These are phyloP conservation scores for Apostichopus parvimensis DNA, from an alignment of 35 echinoderm and acorn worm species.

Conservation along the genomic window DNA sequence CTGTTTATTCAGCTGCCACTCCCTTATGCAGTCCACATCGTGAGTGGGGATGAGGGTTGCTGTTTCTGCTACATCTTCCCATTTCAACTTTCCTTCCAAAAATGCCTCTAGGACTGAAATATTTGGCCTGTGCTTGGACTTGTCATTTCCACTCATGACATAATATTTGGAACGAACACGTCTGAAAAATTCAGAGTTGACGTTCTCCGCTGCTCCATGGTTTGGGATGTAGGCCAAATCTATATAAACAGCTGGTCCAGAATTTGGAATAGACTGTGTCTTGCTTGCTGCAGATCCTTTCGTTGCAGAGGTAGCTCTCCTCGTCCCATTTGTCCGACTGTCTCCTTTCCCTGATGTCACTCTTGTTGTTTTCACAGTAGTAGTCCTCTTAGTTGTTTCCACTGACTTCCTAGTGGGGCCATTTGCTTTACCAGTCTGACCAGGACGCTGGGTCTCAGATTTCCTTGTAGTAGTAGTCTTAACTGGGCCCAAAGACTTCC, in stretches of 20 bases:
- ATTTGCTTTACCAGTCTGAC: conserved; percentile 60
- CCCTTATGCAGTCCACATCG: conserved; percentile 69
- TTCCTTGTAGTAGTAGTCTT: conserved; percentile 59
- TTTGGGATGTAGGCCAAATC: conserved; percentile 95
- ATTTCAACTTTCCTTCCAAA: conserved; percentile 84
- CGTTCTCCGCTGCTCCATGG: conserved; percentile 84
- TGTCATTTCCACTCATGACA: conserved; percentile 92
- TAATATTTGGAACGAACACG: conserved; percentile 87
- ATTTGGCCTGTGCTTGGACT: conserved; percentile 71
- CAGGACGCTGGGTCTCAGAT: conserved; percentile 71
- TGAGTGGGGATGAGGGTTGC: conserved; percentile 91
- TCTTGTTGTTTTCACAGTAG: conserved; percentile 60
- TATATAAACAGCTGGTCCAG: conserved; percentile 88
- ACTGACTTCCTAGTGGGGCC: conserved; percentile 50
- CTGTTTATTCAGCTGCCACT: conserved; percentile 88
- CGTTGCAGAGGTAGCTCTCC: conserved; percentile 32
- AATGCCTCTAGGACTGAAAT: conserved; percentile 77
- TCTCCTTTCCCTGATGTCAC: conserved; percentile 61
- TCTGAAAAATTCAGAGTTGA: conserved; percentile 94
- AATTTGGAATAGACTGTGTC: conserved; percentile 72
- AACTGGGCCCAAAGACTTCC: neutral
- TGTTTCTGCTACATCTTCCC: conserved; percentile 81
- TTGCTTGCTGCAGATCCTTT: conserved; percentile 55
- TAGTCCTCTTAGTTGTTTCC: conserved; percentile 63
- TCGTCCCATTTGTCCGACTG: conserved; percentile 53